Evolutionary conservation across 1,140 invertebrate genomes (phyloP), one percentile per base, ranked within the genome.

Genomic region (Drosophila ogumai): DNA sequence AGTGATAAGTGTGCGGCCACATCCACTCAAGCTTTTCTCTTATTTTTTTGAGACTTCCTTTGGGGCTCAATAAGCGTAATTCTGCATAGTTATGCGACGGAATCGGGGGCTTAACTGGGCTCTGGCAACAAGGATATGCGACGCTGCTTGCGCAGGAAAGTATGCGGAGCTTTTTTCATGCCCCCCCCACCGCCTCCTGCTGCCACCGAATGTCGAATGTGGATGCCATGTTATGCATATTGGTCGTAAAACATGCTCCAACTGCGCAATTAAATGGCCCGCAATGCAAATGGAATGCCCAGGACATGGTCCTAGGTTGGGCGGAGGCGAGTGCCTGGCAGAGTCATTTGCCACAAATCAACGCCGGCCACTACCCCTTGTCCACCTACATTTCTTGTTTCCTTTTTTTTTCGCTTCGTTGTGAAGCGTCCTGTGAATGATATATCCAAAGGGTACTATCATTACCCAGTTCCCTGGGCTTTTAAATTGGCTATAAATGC

Each of bases 401-500:
- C 22, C 8, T 34, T 17, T 19, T n/a, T n/a, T n/a, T n/a, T n/a
- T n/a, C n/a, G n/a, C n/a, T 17, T n/a, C 17, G 9, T 28, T 67
- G 61, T 68, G 65, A 67, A 50, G 61, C 65, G 34, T 32, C 38
- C 66, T 41, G 50, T 72, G 56, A 72, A 72, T 72, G 68, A 72
- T 72, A 72, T 72, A 72, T 72, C 43, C 68, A 69, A 31, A 12
- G 43, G 41, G 50, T 34, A 54, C 66, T 52, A 69, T 69, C 63
- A 67, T 69, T 69, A 72, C 32, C 31, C 66, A 32, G 59, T 73
- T 64, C 69, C 81, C 59, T 79, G 60, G 74, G 59, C 82, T 78
- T 78, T 87, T 72, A 86, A 87, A 86, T 86, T 86, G 82, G 84
- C 82, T 76, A 86, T 86, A 86, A 86, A 87, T 87, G 82, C 82